Evolutionary conservation across 2,888 invertebrate species (phyloP).

Genomic region (Notocelia uddmanniana): DNA sequence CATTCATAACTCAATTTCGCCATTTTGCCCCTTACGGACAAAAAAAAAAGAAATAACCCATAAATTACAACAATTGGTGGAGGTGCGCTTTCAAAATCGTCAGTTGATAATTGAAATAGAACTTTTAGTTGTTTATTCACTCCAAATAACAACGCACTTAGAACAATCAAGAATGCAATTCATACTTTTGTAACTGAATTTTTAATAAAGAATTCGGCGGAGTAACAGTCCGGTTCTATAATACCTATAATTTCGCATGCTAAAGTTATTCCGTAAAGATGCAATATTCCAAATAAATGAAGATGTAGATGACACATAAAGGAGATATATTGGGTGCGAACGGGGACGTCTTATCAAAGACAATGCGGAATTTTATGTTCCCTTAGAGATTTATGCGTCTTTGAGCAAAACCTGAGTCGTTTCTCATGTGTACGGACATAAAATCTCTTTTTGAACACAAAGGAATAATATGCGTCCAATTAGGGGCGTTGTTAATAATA

Average conservation of each 20-base stretch:
- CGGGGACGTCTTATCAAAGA: constrained; percentile 35
- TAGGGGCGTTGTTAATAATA: constrained; percentile 4
- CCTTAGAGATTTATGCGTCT: constrained; percentile 39
- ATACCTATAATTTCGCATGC: constrained; percentile 18
- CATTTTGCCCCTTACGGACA: too few species aligned
- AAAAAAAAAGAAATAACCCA: background rate
- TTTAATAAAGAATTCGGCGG: background rate
- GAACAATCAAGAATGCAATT: background rate
- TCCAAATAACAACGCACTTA: too few species aligned
- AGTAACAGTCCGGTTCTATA: constrained; percentile 18
- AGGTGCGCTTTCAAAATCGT: constrained; percentile 1
- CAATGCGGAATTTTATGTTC: constrained; percentile 44
- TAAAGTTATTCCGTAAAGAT: constrained; percentile 26
- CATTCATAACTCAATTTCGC: too few species aligned
- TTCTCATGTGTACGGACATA: constrained; percentile 27
- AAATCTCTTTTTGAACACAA: constrained; percentile 25
- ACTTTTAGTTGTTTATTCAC: background rate
- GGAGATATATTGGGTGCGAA: constrained; percentile 43
- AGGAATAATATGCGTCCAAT: constrained; percentile 29
- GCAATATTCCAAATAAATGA: constrained; percentile 39
- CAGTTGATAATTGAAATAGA: background rate
- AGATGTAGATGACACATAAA: constrained; percentile 42
- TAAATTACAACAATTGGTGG: background rate
- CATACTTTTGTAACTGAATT: background rate
- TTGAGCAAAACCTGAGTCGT: constrained; percentile 27